Evolutionary conservation across 2,888 invertebrate genomes (phyloP).

Genomic region (Liopterus haemorrhoidalis): DNA sequence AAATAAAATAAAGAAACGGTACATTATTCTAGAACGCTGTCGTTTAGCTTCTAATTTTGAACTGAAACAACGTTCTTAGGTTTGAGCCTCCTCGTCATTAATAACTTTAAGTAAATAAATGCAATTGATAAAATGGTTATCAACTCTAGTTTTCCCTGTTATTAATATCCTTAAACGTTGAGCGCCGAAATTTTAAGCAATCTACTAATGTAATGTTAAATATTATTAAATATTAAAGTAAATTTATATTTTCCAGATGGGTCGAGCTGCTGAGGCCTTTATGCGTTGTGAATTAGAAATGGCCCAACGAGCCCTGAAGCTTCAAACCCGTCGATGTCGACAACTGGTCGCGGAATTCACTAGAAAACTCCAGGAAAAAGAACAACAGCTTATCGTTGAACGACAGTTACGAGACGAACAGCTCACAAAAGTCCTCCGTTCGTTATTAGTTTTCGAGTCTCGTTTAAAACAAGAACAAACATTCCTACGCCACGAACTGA

Average conservation of each 20-base stretch:
- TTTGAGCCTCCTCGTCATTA: too few relatives aligned
- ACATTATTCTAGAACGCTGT: too few relatives aligned
- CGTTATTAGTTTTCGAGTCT: slow-evolving; percentile 65
- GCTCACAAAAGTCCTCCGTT: slow-evolving; percentile 62
- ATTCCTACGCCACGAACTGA: slow-evolving; percentile 60
- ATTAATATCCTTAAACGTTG: too few relatives aligned
- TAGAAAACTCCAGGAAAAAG: slow-evolving; percentile 54
- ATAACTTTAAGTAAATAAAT: too few relatives aligned
- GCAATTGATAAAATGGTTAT: too few relatives aligned
- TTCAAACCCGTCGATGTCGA: slow-evolving; percentile 60
- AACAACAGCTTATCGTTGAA: slow-evolving; percentile 56
- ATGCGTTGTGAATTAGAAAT: slow-evolving; percentile 59
- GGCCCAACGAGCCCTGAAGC: slow-evolving; percentile 60
- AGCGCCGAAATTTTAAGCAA: too few relatives aligned
- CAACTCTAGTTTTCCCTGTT: too few relatives aligned
- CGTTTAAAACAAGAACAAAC: slow-evolving; percentile 67
- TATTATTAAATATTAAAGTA: too few relatives aligned
- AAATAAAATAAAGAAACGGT: too few relatives aligned
- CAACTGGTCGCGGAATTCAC: slow-evolving; percentile 63
- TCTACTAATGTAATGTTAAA: too few relatives aligned
- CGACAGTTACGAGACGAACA: slow-evolving; percentile 63
- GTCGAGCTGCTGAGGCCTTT: slow-evolving; percentile 55
- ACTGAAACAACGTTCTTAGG: too few relatives aligned
- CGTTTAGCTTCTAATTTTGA: too few relatives aligned
- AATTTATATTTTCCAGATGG: slow-evolving; percentile 55